Conservation (phyloP, 2,113 vertebrate species). For the Fulica atra region DNA sequence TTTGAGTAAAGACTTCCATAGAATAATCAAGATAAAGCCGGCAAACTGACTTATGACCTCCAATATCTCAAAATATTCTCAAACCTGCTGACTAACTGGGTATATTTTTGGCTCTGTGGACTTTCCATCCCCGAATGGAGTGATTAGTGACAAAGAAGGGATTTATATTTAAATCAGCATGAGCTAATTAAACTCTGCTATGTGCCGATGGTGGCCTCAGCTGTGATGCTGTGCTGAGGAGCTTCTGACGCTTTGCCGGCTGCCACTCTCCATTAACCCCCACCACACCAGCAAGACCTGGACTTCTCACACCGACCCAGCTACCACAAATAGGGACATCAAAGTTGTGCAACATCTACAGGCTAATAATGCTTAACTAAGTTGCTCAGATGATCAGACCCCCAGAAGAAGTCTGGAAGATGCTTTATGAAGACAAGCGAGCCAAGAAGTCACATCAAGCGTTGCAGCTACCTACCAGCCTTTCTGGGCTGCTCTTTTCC, state of each 20-base stretch:
- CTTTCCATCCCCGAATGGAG: constrained; percentile 24
- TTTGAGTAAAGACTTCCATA: constrained; percentile 21
- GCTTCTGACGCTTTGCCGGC: not conserved
- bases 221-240: not conserved
- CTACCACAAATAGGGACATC: not conserved
- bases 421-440: not conserved
- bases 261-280: not conserved
- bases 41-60: constrained; percentile 49
- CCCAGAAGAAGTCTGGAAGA: not conserved
- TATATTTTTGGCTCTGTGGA: constrained; percentile 22
- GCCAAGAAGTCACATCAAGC: not conserved
- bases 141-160: not conserved
- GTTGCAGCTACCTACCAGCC: not conserved
- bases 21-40: constrained; percentile 4
- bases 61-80: constrained; percentile 33
- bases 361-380: not conserved
- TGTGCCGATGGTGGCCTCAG: not conserved
- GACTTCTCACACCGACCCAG: not conserved
- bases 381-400: not conserved
- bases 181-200: not conserved
- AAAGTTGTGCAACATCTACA: not conserved
- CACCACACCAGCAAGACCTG: not conserved
- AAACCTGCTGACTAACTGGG: constrained; percentile 31
- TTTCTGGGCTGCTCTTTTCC: not conserved
- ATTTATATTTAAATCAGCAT: constrained; percentile 16